phyloP scores from a whole-genome alignment of 1,140 invertebrate species.

The Ylistrum balloti region DNA sequence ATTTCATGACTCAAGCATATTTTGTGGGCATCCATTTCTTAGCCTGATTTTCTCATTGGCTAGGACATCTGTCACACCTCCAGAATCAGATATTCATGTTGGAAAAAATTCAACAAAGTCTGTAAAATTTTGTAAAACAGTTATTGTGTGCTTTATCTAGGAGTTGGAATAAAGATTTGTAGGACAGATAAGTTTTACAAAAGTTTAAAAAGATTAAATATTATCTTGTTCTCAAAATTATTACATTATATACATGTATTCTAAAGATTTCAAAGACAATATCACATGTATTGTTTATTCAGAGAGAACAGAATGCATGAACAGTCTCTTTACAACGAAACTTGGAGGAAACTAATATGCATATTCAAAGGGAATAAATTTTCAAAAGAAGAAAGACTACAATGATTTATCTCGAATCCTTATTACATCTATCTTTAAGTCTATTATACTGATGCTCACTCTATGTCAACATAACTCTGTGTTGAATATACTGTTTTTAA shows the following conservation, averaged over 20 bases:
- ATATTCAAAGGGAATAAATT: too few species aligned
- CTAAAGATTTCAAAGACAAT: neutral
- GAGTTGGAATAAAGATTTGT: neutral
- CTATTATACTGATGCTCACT: too few species aligned
- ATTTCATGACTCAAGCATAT: too few species aligned
- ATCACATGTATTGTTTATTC: neutral
- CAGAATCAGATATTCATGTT: neutral
- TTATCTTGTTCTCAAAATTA: neutral
- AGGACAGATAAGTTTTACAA: neutral
- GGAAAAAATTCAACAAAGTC: neutral
- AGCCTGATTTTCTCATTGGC: too few species aligned
- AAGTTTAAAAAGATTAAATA: neutral
- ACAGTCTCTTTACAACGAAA: neutral
- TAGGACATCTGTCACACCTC: too few species aligned
- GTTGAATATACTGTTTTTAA: too few species aligned
- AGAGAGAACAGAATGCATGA: neutral
- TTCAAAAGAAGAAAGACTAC: too few species aligned
- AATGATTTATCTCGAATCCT: too few species aligned
- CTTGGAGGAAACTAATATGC: neutral
- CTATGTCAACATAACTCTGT: too few species aligned
- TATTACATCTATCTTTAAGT: too few species aligned
- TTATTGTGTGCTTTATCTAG: neutral
- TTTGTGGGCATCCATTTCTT: too few species aligned
- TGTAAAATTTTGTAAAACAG: neutral
- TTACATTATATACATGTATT: neutral